phyloP scores from a whole-genome alignment of 2,888 invertebrate genomes.

The Nephrotoma appendiculata region DNA sequence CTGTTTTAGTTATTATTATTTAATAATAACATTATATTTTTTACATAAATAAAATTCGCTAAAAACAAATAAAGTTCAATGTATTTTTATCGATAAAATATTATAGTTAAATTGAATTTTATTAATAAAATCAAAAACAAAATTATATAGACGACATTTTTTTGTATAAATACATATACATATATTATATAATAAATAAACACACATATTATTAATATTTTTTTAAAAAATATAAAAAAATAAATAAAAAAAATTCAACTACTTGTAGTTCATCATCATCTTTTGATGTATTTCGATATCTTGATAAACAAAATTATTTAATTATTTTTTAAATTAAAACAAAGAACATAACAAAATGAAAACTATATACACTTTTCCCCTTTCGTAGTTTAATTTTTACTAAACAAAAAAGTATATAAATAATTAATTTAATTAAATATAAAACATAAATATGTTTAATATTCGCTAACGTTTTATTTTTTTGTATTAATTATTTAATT shows the following conservation, averaged over 20 bases:
- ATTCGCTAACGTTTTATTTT: slow-evolving; percentile 11
- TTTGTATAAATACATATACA: background rate
- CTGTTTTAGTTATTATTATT: background rate
- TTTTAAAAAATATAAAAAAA: background rate
- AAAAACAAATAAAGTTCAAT: background rate
- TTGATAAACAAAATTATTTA: background rate
- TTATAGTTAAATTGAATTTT: background rate
- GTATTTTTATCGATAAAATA: background rate
- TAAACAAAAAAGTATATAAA: background rate
- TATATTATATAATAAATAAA: background rate
- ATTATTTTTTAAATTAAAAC: background rate
- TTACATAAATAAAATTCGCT: background rate
- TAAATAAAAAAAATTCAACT: background rate
- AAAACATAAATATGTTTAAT: background rate
- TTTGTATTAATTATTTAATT: slow-evolving; percentile 10
- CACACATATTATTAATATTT: background rate
- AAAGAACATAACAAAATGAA: background rate
- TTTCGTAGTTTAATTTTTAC: background rate
- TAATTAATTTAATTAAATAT: slow-evolving; percentile 1
- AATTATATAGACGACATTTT: background rate
- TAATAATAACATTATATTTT: background rate
- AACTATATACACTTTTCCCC: background rate
- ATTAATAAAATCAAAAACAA: background rate
- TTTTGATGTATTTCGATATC: background rate
- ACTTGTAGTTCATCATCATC: background rate